Evolutionary conservation across 2,113 vertebrate genomes (phyloP).

Genomic region (Stercorarius parasiticus): DNA sequence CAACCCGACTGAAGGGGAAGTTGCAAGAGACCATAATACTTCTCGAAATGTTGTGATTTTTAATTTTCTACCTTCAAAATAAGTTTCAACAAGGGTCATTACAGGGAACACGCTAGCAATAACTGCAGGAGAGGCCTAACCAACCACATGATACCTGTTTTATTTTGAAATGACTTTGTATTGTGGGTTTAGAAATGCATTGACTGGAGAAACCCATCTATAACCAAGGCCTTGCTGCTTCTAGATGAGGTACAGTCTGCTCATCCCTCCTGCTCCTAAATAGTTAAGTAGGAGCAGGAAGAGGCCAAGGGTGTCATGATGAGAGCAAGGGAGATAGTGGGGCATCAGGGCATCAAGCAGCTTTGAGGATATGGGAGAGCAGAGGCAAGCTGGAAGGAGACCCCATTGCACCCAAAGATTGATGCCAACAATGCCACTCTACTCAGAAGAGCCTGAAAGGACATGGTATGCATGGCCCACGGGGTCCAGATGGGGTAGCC

Average conservation of each 20-base stretch:
- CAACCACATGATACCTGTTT: neutral
- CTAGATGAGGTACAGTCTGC: neutral
- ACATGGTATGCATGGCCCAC: accelerated
- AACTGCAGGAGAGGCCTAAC: neutral
- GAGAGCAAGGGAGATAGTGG: neutral
- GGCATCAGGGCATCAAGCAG: neutral
- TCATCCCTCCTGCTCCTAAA: neutral
- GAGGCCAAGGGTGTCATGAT: neutral
- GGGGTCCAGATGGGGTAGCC: neutral
- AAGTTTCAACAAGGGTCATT: neutral
- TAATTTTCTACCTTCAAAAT: neutral
- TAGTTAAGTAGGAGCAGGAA: neutral
- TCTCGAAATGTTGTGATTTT: neutral
- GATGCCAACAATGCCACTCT: neutral
- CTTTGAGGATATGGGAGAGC: accelerated
- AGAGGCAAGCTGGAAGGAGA: neutral
- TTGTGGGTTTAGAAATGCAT: neutral
- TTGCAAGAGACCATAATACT: neutral
- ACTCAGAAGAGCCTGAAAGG: neutral
- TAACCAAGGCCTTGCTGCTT: neutral
- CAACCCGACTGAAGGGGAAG: neutral
- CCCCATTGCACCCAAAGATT: neutral
- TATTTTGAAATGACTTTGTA: neutral
- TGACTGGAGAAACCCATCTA: neutral
- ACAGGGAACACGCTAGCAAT: neutral